Evolutionary conservation across 2,113 vertebrate genomes (phyloP).

Genomic region (Odontophorus gujanensis): DNA sequence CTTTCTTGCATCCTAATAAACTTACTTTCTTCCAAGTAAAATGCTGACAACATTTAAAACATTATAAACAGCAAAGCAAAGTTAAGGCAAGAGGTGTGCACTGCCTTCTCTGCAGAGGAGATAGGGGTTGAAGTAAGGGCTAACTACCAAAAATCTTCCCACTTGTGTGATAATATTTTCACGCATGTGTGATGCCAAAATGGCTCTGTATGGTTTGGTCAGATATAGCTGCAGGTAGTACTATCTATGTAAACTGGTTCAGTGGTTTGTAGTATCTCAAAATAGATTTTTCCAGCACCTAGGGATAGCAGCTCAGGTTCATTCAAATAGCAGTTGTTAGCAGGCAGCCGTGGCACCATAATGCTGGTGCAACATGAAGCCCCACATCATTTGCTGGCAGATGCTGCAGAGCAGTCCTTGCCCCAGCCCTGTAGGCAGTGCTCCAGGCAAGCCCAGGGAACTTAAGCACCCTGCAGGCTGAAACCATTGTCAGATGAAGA

Average conservation of each 20-base stretch:
- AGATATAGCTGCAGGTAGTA: not conserved
- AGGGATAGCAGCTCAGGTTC: not conserved
- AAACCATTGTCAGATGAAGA: accelerated
- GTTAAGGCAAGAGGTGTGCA: not conserved
- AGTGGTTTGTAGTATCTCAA: not conserved
- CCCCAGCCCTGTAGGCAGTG: not conserved
- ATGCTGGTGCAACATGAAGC: not conserved
- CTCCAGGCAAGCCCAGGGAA: not conserved
- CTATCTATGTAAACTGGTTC: not conserved
- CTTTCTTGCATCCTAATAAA: not conserved
- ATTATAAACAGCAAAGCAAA: not conserved
- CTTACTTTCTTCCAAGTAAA: not conserved
- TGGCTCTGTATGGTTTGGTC: not conserved
- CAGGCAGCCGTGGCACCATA: accelerated
- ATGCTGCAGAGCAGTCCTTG: not conserved
- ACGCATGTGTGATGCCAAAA: not conserved
- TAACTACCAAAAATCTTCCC: not conserved
- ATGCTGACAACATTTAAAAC: not conserved
- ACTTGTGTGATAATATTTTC: not conserved
- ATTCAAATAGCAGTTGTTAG: not conserved
- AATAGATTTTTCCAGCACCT: not conserved
- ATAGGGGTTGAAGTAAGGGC: not conserved
- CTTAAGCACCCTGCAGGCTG: not conserved
- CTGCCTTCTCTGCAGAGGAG: not conserved
- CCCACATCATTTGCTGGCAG: not conserved